Base-by-base conservation (phyloP, 2,797 vertebrate species). In the Protosalanx chinensis region DNA sequence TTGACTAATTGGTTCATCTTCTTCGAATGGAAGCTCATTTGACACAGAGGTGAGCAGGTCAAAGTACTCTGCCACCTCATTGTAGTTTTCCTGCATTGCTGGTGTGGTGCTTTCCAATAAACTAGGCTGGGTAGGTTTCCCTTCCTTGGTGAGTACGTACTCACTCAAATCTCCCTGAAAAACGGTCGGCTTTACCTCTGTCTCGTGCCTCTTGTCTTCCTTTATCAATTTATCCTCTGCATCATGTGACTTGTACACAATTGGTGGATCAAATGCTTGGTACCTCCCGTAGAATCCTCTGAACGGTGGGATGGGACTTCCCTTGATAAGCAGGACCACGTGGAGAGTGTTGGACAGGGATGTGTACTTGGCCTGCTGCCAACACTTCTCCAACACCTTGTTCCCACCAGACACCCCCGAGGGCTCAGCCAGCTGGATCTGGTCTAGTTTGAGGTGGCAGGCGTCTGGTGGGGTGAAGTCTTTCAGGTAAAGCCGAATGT, bases 391-490 rank as follows among this genome's bases (percentile, higher is more conserved):
- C 85, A 94, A 82, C 33, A 92, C 73, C 37, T 76, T 84, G 63
- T 87, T 87, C 3, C 69, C 80, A 0, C 74, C 72, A 0, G 56
- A 63, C 0, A 65, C 57, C 1, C 71, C 70, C 0, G 64, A 63
- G 0, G 87, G 84, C 64, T 94, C 92, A 0, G 93, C 92, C 76
- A 94, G 78, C 30, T 93, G 90, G 78, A 93, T 74, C 76, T 93
- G 90, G 79, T 93, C 93, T n/a, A 67, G 82, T 68, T 93, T 92
- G 58, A 86, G 76, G 51, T 81, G 79, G 76, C 93, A 94, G 75
- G 37, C 0, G 1, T 91, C 78, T 0, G 83, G 71, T 0, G 88
- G 79, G 7, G 88, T 89, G 61, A 92, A 67, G 86, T 94, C 92
- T 76, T 92, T 85, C 71, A 94, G 81, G 27, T 89, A 78, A 32